These are phyloP conservation scores for Venustoraphidia nigricollis DNA, from an alignment of 2,888 invertebrate genomes.

Conservation along the genomic window DNA sequence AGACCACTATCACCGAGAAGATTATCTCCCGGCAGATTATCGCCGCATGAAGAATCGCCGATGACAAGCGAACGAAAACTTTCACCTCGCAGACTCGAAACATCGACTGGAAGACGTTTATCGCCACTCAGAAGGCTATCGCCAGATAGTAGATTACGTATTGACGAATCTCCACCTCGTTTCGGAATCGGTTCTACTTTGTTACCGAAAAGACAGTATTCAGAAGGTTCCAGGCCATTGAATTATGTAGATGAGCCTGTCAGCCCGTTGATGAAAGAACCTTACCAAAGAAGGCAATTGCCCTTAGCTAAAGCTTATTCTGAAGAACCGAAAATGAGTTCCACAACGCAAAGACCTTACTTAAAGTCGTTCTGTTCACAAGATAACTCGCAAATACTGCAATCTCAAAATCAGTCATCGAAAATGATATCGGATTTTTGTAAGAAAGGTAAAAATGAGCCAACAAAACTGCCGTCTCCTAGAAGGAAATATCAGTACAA, in stretches of 20 bases:
- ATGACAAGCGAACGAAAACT: slow-evolving; percentile 8
- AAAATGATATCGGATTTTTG: background rate
- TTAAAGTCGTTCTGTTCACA: slow-evolving; percentile 24
- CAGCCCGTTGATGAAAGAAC: too few species aligned
- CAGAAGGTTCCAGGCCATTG: too few species aligned
- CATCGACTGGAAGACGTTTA: too few species aligned
- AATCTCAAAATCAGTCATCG: slow-evolving; percentile 3
- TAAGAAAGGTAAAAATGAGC: background rate
- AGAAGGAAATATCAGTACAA: slow-evolving; percentile 11
- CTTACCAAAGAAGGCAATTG: slow-evolving; percentile 4
- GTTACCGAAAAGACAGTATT: too few species aligned
- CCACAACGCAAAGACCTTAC: slow-evolving; percentile 20
- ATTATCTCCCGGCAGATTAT: too few species aligned
- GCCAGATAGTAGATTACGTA: background rate
- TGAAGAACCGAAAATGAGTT: slow-evolving; percentile 13
- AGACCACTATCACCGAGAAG: too few species aligned
- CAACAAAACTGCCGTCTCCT: slow-evolving; percentile 8
- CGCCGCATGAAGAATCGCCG: background rate
- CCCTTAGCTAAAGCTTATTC: slow-evolving; percentile 7
- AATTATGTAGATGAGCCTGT: too few species aligned
- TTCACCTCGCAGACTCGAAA: too few species aligned
- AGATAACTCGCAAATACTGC: slow-evolving; percentile 6
- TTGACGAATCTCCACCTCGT: background rate
- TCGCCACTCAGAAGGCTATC: background rate
- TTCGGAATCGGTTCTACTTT: too few species aligned